Evolutionary conservation across 2,797 vertebrate genomes (phyloP).

Genomic region (Podarcis lilfordi): DNA sequence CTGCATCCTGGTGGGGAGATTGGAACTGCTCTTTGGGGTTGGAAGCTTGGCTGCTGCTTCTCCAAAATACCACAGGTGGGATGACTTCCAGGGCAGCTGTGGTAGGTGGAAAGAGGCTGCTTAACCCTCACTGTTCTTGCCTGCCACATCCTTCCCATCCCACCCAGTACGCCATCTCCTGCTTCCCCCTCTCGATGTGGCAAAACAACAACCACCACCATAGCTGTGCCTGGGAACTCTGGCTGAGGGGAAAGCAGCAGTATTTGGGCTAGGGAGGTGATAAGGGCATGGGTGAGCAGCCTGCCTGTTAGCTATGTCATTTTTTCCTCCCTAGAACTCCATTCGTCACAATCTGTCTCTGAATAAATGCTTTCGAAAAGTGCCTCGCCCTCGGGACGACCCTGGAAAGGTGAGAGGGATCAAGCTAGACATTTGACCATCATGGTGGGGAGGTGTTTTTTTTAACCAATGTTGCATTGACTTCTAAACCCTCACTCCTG

Average conservation of each 20-base stretch:
- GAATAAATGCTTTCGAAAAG: constrained; percentile 98
- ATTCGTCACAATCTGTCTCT: constrained; percentile 98
- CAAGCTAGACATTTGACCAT: neutral
- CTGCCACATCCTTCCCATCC: neutral
- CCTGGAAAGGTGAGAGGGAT: constrained; percentile 92
- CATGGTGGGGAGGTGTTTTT: neutral
- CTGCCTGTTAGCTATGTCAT: neutral
- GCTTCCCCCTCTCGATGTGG: neutral
- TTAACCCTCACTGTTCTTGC: too few species aligned
- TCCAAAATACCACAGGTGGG: neutral
- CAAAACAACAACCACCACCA: neutral
- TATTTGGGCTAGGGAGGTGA: neutral
- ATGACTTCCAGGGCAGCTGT: neutral
- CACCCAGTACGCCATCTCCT: neutral
- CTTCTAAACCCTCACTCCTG: neutral
- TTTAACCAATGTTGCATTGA: neutral
- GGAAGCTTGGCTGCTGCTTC: neutral
- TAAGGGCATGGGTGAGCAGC: neutral
- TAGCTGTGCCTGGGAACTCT: neutral
- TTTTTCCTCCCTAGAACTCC: constrained; percentile 87
- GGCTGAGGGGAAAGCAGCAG: too few species aligned
- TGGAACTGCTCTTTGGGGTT: neutral
- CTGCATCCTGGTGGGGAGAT: neutral
- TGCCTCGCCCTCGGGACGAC: constrained; percentile 94
- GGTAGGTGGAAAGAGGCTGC: neutral